Conservation (phyloP, 2,113 vertebrate genomes). For the Cephalopterus ornatus region DNA sequence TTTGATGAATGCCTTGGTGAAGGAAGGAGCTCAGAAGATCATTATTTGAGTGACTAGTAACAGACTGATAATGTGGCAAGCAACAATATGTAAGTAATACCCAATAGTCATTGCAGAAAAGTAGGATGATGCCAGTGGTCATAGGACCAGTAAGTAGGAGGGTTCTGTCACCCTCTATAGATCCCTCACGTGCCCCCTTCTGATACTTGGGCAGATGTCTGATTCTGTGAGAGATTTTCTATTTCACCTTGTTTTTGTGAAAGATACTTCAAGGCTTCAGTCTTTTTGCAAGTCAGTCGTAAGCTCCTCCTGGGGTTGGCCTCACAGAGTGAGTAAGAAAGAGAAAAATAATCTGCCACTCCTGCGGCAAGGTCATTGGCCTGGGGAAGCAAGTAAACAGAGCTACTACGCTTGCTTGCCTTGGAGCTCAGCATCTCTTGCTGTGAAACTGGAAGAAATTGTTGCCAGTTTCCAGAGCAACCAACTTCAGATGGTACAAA, state of each 20-base stretch:
- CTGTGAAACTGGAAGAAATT: constrained; percentile 33
- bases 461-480: constrained; percentile 52
- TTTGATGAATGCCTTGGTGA: not conserved
- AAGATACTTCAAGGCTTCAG: not conserved
- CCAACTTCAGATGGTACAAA: not conserved
- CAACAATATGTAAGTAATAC: not conserved
- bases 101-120: not conserved
- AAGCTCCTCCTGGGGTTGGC: not conserved
- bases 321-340: not conserved
- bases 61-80: not conserved
- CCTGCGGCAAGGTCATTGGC: not conserved
- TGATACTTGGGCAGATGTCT: not conserved
- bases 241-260: not conserved
- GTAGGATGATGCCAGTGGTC: not conserved
- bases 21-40: not conserved
- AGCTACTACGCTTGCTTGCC: not conserved
- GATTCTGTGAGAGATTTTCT: not conserved
- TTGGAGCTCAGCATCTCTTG: constrained; percentile 3
- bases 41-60: not conserved
- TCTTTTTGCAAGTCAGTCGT: not conserved
- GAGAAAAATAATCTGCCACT: not conserved
- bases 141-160: not conserved
- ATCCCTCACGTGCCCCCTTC: not conserved
- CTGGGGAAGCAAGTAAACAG: not conserved
- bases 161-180: not conserved